Base-by-base conservation (phyloP, 1,140 invertebrate species). In the Penaeus chinensis region DNA sequence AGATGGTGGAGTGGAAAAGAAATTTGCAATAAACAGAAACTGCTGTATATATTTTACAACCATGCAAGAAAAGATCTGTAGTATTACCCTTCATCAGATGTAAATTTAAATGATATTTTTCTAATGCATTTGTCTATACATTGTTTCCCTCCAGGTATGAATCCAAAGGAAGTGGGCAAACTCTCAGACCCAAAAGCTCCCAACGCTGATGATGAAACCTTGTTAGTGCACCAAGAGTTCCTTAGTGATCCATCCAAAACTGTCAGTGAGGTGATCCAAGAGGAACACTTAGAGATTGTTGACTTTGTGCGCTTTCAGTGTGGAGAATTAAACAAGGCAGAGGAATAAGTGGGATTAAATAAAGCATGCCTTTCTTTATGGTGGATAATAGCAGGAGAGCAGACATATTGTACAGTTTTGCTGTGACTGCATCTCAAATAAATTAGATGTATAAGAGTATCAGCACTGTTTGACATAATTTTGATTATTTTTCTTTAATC, bases 281-380 rank as follows among this genome's bases (percentile, higher is more conserved):
- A 95, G 85, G 93, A 95, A 91, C 93, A 94, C 89, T 92, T 95
- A 3, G 93, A 95, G 91, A 92, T 98, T 54, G 82, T 96, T n/a
- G 96, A 97, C 92, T 98, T 96, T 93, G 94, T 95, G 85, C 94
- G 97, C 76, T 97, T 95, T 92, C 96, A 97, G 92, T 96, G 96
- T 92, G 97, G 97, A 42, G 87, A 89, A 79, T 61, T 3, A 61
- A 80, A 32, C n/a, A 63, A 86, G 22, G 81, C 42, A 27, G 63
- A 66, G 69, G n/a, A 79, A 62, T 82, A 37, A 65, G 10, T 54
- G 54, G 1, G 54, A 16, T 13, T 54, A 54, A 54, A 11, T 54
- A 54, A 8, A 16, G 11, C 10, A 54, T 13, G 10, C 54, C 10
- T 54, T 11, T 42, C 37, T 54, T 54, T 13, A 54, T 13, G 11